Conservation (phyloP, 2,888 invertebrate species). For the Cyrtodaria siliqua region DNA sequence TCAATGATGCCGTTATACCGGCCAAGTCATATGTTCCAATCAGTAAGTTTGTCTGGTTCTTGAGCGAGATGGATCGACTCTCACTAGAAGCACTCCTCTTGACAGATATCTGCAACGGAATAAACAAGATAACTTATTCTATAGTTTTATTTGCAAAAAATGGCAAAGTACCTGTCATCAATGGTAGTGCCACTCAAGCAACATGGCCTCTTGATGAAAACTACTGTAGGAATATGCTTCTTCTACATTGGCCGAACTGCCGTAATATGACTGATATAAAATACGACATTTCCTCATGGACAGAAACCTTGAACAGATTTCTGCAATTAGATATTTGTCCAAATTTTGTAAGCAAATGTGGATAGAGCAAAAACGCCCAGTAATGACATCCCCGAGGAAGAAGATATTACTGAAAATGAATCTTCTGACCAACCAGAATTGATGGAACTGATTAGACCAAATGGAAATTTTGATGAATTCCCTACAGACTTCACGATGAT, state of each 20-base stretch:
- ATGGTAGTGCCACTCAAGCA: conserved; percentile 32
- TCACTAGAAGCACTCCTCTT: conserved; percentile 46
- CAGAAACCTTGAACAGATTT: conserved; percentile 38
- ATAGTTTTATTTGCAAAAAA: conserved; percentile 6
- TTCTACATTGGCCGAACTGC: conserved; percentile 63
- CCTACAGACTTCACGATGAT: no score
- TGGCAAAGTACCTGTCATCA: conserved; percentile 55
- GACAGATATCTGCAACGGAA: background rate
- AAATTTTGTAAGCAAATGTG: conserved; percentile 7
- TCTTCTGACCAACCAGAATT: no score
- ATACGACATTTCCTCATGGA: conserved; percentile 47
- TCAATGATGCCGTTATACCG: conserved; percentile 44
- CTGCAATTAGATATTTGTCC: conserved; percentile 37
- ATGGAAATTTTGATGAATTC: no score
- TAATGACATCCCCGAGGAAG: no score
- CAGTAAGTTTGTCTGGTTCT: conserved; percentile 61
- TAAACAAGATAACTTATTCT: background rate
- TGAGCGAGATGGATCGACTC: conserved; percentile 27
- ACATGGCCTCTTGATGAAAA: conserved; percentile 63
- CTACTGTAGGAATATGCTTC: conserved; percentile 50
- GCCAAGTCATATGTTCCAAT: conserved; percentile 59
- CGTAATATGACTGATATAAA: conserved; percentile 58
- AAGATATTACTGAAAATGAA: no score
- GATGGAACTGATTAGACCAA: no score
- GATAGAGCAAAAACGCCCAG: no score